Evolutionary conservation across 2,113 vertebrate genomes (phyloP).

Genomic region (Acanthisitta chloris): DNA sequence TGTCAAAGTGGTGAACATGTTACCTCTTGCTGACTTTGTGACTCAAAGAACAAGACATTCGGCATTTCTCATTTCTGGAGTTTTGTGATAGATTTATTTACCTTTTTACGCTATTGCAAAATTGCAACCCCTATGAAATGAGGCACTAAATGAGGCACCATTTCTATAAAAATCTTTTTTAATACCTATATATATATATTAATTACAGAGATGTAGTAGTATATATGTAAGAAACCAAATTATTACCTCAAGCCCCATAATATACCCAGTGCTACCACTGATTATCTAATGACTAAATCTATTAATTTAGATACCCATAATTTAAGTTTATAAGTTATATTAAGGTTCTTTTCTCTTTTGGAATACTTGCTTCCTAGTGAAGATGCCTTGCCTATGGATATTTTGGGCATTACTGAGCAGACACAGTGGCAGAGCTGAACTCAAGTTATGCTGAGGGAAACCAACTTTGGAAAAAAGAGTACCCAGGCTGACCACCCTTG

Average conservation of each 20-base stretch:
- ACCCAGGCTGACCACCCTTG: not conserved
- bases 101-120: not conserved
- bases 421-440: not conserved
- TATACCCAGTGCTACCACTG: not conserved
- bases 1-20: not conserved
- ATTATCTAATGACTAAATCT: not conserved
- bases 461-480: not conserved
- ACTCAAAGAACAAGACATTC: slow-evolving; percentile 23
- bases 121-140: not conserved
- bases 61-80: not conserved
- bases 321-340: not conserved
- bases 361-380: not conserved
- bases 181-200: not conserved
- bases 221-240: not conserved
- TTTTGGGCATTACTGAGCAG: not conserved
- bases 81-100: not conserved
- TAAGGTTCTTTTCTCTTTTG: not conserved
- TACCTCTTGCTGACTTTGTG: slow-evolving; percentile 41
- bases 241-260: not conserved
- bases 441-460: not conserved
- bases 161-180: not conserved
- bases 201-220: not conserved
- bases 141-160: not conserved
- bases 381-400: not conserved
- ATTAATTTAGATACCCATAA: not conserved